Percentiles rank a stretch among this genome's conserved stretches.
Conservation (phyloP, 2,888 invertebrate genomes). For the Liodrosophila aerea region DNA sequence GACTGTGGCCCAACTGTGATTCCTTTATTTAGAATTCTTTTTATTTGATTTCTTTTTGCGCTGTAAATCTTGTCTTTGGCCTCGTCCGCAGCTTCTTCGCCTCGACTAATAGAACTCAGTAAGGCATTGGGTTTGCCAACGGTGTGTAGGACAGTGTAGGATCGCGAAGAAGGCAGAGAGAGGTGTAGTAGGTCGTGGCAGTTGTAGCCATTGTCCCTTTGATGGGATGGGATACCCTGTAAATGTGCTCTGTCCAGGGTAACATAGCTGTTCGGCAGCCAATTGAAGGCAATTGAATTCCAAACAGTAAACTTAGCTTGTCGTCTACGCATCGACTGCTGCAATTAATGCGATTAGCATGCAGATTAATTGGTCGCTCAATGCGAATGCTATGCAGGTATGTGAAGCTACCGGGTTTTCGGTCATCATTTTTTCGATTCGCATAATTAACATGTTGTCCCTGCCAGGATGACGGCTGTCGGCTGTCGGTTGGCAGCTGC, state of each 20-base stretch:
- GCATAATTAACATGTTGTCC: constrained; percentile 37
- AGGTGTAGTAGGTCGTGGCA: background rate
- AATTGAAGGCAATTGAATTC: too few species aligned
- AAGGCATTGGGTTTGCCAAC: constrained; percentile 68
- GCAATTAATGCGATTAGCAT: constrained; percentile 66
- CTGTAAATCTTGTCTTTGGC: constrained; percentile 25
- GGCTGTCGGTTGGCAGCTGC: constrained; percentile 7
- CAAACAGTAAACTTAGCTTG: background rate
- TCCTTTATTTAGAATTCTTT: constrained; percentile 61
- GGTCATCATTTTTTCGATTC: constrained; percentile 39
- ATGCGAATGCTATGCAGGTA: constrained; percentile 61
- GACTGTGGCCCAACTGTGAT: constrained; percentile 68
- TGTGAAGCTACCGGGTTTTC: constrained; percentile 39
- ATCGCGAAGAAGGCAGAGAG: background rate
- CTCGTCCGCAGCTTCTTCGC: constrained; percentile 27
- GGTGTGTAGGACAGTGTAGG: background rate
- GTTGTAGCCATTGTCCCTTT: background rate
- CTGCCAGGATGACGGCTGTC: constrained; percentile 6
- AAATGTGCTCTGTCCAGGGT: too few species aligned
- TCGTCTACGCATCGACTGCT: constrained; percentile 3
- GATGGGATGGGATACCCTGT: constrained; percentile 4
- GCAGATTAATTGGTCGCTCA: constrained; percentile 60
- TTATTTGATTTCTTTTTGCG: constrained; percentile 29
- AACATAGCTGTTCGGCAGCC: background rate
- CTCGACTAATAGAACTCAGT: constrained; percentile 41